Base-by-base conservation (phyloP, 2,113 vertebrate species). In the Anser brachyrhynchus region DNA sequence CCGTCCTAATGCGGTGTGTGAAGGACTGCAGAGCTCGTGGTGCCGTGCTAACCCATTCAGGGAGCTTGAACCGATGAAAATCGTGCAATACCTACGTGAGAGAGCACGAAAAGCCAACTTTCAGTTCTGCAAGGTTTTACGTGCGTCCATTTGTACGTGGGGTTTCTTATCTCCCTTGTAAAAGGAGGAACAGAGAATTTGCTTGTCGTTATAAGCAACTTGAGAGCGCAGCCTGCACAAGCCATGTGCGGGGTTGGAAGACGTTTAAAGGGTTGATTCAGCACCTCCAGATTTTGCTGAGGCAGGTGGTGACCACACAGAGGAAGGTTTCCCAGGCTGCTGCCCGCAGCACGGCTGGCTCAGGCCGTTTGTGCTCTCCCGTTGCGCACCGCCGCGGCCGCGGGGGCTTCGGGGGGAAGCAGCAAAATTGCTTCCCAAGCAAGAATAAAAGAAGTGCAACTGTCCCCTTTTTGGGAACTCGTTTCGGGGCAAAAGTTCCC, bases 371-470 rank as follows among this genome's bases (percentile, higher is more conserved):
- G 57, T 18, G 65, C 61, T 86, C 43, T 83, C 76, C 87, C n/a
- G 10, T n/a, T 7, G 10, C 0, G 0, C 8, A 5, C 31, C 69
- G 0, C 0, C 74, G 70, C 3, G 1, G 33, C 3, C 0, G 2
- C 6, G 0, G 76, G 57, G 71, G 72, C 79, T 51, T 23, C 54
- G 20, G 57, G 52, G 89, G 51, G 25, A 72, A n/a, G 41, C 80
- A n/a, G 61, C 21, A 3, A 69, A 92, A 57, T 67, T 79, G 61
- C 83, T 82, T 87, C 78, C 49, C 11, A 35, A 87, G 84, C 35
- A 73, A 61, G 33, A 59, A 93, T 39, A 14, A 94, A 81, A 78
- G 25, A 78, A 95, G 22, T 37, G 77, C 77, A 95, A 81, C 84
- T 73, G 79, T 93, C 69, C 86, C 87, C 35, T 82, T 84, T 81